A percentile compares a stretch with the other conserved stretches of the same genome.
phyloP scores from a whole-genome alignment of 2,797 vertebrate species.

The Borostomias antarcticus region DNA sequence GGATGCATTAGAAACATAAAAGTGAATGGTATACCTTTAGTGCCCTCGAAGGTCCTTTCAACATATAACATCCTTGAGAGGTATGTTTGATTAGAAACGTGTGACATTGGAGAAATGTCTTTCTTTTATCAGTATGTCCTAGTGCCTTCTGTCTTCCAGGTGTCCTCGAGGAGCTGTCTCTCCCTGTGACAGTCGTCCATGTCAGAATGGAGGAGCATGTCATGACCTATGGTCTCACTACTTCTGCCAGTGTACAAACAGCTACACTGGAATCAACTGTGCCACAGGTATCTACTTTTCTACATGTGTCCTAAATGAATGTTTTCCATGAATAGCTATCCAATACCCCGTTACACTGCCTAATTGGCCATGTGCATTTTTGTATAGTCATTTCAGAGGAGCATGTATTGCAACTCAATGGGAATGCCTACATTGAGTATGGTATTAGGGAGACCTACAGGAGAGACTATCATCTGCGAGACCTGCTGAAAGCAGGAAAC shows the following conservation, averaged over 20 bases:
- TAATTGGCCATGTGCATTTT: not conserved
- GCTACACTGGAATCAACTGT: slow-evolving; percentile 72
- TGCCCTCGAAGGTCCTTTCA: slow-evolving; percentile 61
- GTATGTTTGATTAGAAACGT: slow-evolving; percentile 46
- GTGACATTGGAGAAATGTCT: not conserved
- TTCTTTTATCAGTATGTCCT: not conserved
- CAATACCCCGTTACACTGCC: not conserved
- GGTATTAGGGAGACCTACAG: slow-evolving; percentile 74
- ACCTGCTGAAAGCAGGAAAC: slow-evolving; percentile 32
- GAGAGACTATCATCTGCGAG: slow-evolving; percentile 67
- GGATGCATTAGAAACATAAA: slow-evolving; percentile 75
- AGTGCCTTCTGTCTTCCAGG: slow-evolving; percentile 38
- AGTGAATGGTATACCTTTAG: slow-evolving; percentile 70
- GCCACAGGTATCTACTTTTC: slow-evolving; percentile 57
- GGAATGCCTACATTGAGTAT: slow-evolving; percentile 71
- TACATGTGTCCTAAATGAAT: not conserved
- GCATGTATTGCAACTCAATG: slow-evolving; percentile 63
- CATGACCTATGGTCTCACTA: slow-evolving; percentile 75
- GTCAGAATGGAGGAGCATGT: slow-evolving; percentile 73
- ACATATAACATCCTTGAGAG: slow-evolving; percentile 67
- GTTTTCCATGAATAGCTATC: not conserved
- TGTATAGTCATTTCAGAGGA: slow-evolving; percentile 68
- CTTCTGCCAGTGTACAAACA: slow-evolving; percentile 70
- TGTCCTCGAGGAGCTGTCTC: slow-evolving; percentile 63
- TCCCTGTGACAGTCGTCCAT: slow-evolving; percentile 63